Evolutionary conservation across 2,888 invertebrate genomes (phyloP), one percentile per base, ranked within the genome.

Genomic region (Dendrolimus houi): DNA sequence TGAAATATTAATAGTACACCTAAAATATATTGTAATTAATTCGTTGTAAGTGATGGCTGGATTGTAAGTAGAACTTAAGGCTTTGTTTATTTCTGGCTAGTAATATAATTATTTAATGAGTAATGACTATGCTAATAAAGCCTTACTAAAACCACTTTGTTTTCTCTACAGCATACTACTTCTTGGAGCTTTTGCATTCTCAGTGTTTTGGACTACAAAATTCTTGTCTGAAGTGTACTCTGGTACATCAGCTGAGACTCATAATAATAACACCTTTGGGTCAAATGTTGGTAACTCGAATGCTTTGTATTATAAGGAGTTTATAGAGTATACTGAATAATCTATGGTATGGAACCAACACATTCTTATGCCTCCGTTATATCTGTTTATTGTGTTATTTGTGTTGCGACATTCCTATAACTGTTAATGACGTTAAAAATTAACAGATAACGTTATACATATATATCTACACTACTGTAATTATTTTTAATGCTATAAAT

Each of bases 141-240:
- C 29, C 6, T 29, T 29, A 29, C 29, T 29, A 29, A 29, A 29
- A 29, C 29, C 29, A 29, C 53, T 14, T 42, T n/a, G 10, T 10
- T 47, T 12, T 47, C 3, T 54, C 74, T 74, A 14, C 81, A 81
- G 81, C 60, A 64, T 73, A 9, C 62, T 80, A 61, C 62, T 79
- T 57, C 59, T 80, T 59, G 80, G 79, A 54, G 82, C 80, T 53
- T 61, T 82, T 56, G 72, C 68, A 54, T 81, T 83, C 67, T 69
- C 83, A 55, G 60, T 72, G 52, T 82, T 81, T 67, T 83, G 83
- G 83, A 77, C 81, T 1, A 64, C 68, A 42, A 81, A 77, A 54
- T 76, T 79, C 55, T 41, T 79, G 10, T 58, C 57, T 14, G 72
- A 76, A 62, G 59, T 81, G 1, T 74, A 71, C 56, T 52, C 55